Evolutionary conservation across 2,888 invertebrate genomes (phyloP).

Genomic region (Polydrusus tereticollis): DNA sequence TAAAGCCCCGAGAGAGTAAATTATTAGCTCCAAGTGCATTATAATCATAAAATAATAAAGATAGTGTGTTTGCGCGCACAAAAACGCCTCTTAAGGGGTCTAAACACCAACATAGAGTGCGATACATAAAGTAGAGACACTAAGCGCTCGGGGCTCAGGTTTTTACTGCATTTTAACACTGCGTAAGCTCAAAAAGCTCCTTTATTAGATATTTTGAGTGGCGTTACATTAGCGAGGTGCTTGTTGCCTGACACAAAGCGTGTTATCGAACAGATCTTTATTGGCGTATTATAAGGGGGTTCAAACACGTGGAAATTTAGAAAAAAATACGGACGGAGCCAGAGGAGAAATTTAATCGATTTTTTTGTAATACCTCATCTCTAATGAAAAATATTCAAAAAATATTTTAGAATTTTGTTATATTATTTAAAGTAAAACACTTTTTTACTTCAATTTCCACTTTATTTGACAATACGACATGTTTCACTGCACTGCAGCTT

Average conservation of each 20-base stretch:
- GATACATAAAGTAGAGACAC: slow-evolving; percentile 60
- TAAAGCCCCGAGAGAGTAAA: slow-evolving; percentile 51
- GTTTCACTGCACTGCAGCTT: too few relatives aligned
- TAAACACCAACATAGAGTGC: slow-evolving; percentile 60
- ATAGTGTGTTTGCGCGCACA: slow-evolving; percentile 59
- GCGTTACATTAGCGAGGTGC: slow-evolving; percentile 59
- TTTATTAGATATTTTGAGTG: slow-evolving; percentile 65
- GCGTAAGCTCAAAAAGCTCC: slow-evolving; percentile 64
- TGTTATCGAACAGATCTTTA: slow-evolving; percentile 50
- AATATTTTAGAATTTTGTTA: too few relatives aligned
- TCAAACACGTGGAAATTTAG: not conserved
- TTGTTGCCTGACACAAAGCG: slow-evolving; percentile 46
- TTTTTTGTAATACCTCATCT: too few relatives aligned
- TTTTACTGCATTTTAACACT: slow-evolving; percentile 67
- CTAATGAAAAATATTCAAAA: too few relatives aligned
- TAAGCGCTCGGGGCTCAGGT: slow-evolving; percentile 62
- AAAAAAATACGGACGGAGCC: not conserved
- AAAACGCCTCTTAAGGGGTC: slow-evolving; percentile 56
- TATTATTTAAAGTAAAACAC: too few relatives aligned
- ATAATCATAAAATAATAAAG: slow-evolving; percentile 65
- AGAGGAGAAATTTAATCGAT: too few relatives aligned
- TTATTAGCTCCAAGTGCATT: slow-evolving; percentile 59
- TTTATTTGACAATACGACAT: too few relatives aligned
- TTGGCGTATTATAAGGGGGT: slow-evolving; percentile 43
- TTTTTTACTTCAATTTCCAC: too few relatives aligned